Conservation (phyloP, 2,113 vertebrate species). For the Apodemus sylvaticus region DNA sequence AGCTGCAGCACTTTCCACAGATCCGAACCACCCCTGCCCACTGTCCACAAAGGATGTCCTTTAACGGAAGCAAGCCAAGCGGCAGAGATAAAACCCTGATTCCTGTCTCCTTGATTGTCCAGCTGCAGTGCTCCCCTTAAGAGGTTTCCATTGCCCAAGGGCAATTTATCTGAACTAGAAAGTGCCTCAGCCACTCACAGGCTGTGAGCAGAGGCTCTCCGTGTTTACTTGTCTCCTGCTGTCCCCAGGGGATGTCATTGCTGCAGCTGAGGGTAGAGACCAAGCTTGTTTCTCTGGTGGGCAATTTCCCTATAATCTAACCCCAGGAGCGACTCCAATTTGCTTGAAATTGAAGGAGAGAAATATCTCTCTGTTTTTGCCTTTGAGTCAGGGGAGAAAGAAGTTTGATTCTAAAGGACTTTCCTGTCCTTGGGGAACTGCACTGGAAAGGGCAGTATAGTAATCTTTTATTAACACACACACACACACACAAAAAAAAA, state of each 20-base stretch:
- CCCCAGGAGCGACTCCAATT: neutral
- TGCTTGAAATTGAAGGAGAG: neutral
- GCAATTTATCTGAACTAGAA: neutral
- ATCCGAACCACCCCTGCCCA: neutral
- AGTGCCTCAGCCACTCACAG: rapidly evolving
- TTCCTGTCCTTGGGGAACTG: neutral
- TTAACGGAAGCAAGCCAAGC: neutral
- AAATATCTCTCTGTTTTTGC: neutral
- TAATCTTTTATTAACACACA: neutral
- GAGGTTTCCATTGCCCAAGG: neutral
- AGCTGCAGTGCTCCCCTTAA: neutral
- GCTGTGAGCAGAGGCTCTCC: rapidly evolving
- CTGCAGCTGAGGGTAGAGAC: neutral
- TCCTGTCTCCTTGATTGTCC: neutral
- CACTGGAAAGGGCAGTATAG: neutral
- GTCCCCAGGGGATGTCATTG: rapidly evolving
- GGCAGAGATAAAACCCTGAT: neutral
- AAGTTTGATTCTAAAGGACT: neutral
- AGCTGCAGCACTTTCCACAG: neutral
- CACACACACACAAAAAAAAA: too few relatives aligned
- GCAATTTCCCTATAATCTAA: neutral
- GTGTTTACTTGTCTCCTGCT: rapidly evolving
- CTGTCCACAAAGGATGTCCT: neutral
- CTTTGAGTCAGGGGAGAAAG: neutral
- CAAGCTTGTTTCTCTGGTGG: neutral